Percentiles rank a stretch among this genome's conserved stretches.
phyloP scores from a whole-genome alignment of 2,797 vertebrate species.

The Champsocephalus esox region DNA sequence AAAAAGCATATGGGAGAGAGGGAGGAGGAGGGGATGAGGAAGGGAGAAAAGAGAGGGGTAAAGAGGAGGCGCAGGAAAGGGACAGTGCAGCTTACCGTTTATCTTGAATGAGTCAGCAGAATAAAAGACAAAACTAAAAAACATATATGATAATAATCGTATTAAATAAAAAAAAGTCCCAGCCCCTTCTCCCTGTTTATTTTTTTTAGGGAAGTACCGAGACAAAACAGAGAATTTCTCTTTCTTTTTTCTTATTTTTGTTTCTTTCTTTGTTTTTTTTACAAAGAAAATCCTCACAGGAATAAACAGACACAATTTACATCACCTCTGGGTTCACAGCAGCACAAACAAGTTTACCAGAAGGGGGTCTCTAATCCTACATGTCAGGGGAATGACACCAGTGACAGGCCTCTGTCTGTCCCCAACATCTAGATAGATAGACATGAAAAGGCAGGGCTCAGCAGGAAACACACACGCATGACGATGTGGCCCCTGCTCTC shows the following conservation, averaged over 20 bases:
- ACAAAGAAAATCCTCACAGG: constrained; percentile 75
- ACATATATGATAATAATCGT: constrained; percentile 61
- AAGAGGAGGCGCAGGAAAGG: constrained; percentile 19
- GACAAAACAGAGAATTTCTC: constrained; percentile 56
- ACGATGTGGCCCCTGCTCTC: constrained; percentile 34
- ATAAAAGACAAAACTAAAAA: constrained; percentile 34
- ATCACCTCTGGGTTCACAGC: constrained; percentile 80
- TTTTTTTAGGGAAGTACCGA: constrained; percentile 53
- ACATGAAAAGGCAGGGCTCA: constrained; percentile 56
- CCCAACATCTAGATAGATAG: constrained; percentile 69
- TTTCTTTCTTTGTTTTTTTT: constrained; percentile 25
- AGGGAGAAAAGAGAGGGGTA: constrained; percentile 6
- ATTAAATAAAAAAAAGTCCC: constrained; percentile 69
- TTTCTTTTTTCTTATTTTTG: background rate
- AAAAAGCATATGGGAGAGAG: background rate
- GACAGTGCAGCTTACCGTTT: constrained; percentile 67
- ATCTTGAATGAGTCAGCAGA: constrained; percentile 75
- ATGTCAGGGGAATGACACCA: constrained; percentile 64
- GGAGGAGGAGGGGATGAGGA: background rate
- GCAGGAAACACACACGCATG: constrained; percentile 50
- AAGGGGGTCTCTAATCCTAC: constrained; percentile 74
- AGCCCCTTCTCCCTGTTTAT: constrained; percentile 56
- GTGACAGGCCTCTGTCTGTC: constrained; percentile 48
- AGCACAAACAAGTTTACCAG: constrained; percentile 79
- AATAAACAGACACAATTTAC: constrained; percentile 82